Evolutionary conservation across 2,113 vertebrate species (phyloP), one percentile per base, ranked within the genome.

Genomic region (Pyxicephalus adspersus): DNA sequence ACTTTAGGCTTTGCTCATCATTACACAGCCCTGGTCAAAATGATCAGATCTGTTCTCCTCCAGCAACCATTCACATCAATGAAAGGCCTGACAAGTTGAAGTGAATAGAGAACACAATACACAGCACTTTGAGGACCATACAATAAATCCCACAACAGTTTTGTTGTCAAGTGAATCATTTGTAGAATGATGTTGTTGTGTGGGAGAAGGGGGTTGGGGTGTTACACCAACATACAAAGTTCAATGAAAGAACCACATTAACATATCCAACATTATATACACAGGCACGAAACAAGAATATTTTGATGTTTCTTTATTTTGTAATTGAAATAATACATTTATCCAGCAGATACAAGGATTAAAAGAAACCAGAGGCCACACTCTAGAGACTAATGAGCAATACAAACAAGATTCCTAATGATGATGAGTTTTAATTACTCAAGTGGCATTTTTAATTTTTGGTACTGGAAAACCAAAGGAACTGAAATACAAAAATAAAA

Each of bases 261-360:
- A 31, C 2, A 50, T 45, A 13, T 67, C 17, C n/a, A n/a, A n/a
- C 13, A 45, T 34, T 34, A 18, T 34, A 19, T 7, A 67, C 9
- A 34, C 29, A 23, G 1, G 17, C 20, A 77, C 60, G 55, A 34
- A 60, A 60, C 31, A 79, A 50, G 60, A 60, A 34, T 38, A 79
- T 55, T 57, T 57, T 72, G 57, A 80, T 38, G 38, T 74, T 54
- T 82, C 70, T 82, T 82, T 74, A 82, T 74, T 82, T 80, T 80
- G 65, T 57, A 57, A 45, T 73, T 72, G 79, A 81, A 81, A 81
- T 54, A 77, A 58, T 54, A 79, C 77, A 81, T 64, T 81, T 65
- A 81, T 65, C 80, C 70, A 81, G 67, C 45, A 73, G 63, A 61
- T 81, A 45, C 38, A 75, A 74, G 58, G 23, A 29, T 74, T 80